These are phyloP conservation scores for Ophioninae sp. DNA, from an alignment of 2,888 invertebrate genomes.

Conservation along the genomic window DNA sequence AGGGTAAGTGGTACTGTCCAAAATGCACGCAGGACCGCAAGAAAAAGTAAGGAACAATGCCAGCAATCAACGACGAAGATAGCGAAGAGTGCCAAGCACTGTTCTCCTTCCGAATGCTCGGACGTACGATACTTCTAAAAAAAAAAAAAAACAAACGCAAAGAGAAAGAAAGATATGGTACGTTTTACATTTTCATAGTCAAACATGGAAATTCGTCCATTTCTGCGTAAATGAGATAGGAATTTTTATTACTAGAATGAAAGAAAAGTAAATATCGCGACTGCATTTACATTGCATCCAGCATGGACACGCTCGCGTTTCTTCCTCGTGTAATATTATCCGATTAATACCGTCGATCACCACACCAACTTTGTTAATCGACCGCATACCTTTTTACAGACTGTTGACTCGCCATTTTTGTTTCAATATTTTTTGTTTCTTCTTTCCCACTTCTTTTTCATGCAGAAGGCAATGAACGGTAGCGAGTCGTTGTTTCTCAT, in stretches of 20 bases:
- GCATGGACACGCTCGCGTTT: slow-evolving; percentile 54
- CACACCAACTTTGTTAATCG: slow-evolving; percentile 71
- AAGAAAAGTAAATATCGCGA: slow-evolving; percentile 57
- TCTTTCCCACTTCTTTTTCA: slow-evolving; percentile 61
- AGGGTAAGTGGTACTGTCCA: slow-evolving; percentile 94
- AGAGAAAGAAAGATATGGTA: slow-evolving; percentile 43
- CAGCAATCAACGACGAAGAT: slow-evolving; percentile 30
- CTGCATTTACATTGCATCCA: slow-evolving; percentile 70
- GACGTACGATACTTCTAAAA: slow-evolving; percentile 58
- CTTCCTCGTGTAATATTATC: slow-evolving; percentile 16
- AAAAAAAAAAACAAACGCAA: slow-evolving; percentile 27
- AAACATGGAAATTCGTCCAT: slow-evolving; percentile 62
- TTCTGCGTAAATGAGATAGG: slow-evolving; percentile 52
- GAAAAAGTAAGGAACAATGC: slow-evolving; percentile 79
- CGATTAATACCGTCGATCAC: slow-evolving; percentile 43
- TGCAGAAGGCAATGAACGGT: slow-evolving; percentile 64
- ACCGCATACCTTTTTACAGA: slow-evolving; percentile 62
- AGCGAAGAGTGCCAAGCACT: slow-evolving; percentile 58
- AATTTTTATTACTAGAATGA: slow-evolving; percentile 61
- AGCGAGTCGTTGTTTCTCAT: slow-evolving; percentile 69
- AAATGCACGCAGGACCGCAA: slow-evolving; percentile 84
- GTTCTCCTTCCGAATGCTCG: slow-evolving; percentile 47
- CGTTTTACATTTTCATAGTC: slow-evolving; percentile 65
- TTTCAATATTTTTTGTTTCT: slow-evolving; percentile 58
- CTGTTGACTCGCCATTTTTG: slow-evolving; percentile 41